phyloP scores from a whole-genome alignment of 2,797 vertebrate species.

The Lophura swinhoii region DNA sequence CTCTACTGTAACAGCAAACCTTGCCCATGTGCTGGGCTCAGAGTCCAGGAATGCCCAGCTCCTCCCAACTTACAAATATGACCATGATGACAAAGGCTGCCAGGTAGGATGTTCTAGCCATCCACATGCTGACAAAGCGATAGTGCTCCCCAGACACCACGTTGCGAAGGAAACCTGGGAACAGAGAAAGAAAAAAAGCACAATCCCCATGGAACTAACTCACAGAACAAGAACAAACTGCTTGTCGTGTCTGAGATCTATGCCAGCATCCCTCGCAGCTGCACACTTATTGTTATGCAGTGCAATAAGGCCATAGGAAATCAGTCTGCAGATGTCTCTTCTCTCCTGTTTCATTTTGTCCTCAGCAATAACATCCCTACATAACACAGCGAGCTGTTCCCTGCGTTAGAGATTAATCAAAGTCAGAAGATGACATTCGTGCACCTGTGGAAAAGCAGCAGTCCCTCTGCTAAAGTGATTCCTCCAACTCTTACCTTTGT shows the following conservation, averaged over 20 bases:
- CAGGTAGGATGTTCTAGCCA: constrained; percentile 95
- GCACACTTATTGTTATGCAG: neutral
- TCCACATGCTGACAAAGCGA: constrained; percentile 99
- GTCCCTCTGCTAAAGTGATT: neutral
- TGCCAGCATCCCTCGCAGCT: neutral
- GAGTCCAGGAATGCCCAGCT: neutral
- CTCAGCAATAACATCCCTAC: neutral
- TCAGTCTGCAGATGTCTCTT: neutral
- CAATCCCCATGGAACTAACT: neutral
- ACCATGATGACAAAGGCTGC: constrained; percentile 99
- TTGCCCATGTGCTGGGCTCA: accelerated
- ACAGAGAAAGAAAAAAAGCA: neutral
- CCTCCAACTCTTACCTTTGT: constrained; percentile 86
- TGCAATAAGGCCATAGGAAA: neutral
- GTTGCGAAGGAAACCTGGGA: constrained; percentile 92
- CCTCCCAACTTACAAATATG: constrained; percentile 89
- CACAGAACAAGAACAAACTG: neutral
- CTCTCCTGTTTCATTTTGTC: neutral
- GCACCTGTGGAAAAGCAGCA: neutral
- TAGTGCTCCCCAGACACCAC: constrained; percentile 98
- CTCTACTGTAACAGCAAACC: neutral
- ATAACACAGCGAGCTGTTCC: neutral
- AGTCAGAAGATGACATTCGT: neutral
- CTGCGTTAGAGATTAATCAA: neutral
- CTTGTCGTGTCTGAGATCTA: neutral